Base-by-base conservation (phyloP, 2,888 invertebrate species). In the Perizoma flavofasciatum region DNA sequence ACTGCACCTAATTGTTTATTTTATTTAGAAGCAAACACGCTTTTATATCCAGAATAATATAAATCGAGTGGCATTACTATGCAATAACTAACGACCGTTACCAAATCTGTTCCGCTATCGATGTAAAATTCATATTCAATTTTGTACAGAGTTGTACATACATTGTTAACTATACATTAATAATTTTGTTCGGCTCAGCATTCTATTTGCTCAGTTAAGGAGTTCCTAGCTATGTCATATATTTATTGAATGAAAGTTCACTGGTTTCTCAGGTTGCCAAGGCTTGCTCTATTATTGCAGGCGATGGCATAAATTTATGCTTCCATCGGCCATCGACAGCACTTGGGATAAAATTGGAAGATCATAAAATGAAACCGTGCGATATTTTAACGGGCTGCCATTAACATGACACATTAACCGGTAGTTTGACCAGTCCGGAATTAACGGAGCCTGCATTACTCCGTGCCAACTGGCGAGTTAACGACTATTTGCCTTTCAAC, bases 341-440 rank as follows among this genome's bases (percentile, higher is more conserved):
- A 75, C 77, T 74, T 70, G 72, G 66, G 64, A 80, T 83, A 80
- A 82, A 83, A 83, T 81, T 77, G 80, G 75, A 75, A 78, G 77
- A 76, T 78, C 82, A 83, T 84, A 82, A 83, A 83, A 81, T 78
- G 76, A 75, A 75, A 79, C 75, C 68, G 75, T 72, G 79, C 75
- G 70, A 82, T 86, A 85, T 83, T 82, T 49, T 85, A 77, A 85
- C 67, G 71, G 41, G 63, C 67, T 61, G 63, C 76, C 71, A 85
- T 88, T 88, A 86, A 82, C 81, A 83, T 83, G 85, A 84, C 85
- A 85, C 81, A 82, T 82, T 82, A 80, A 81, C 83, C 78, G 78
- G 74, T 70, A 72, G 67, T 72, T 72, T 74, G 75, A 75, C 81
- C 77, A 72, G 74, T 73, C 68, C 61, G 65, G 74, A 80, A 82